Conservation (phyloP, 2,113 vertebrate genomes). For the Chamaea fasciata region DNA sequence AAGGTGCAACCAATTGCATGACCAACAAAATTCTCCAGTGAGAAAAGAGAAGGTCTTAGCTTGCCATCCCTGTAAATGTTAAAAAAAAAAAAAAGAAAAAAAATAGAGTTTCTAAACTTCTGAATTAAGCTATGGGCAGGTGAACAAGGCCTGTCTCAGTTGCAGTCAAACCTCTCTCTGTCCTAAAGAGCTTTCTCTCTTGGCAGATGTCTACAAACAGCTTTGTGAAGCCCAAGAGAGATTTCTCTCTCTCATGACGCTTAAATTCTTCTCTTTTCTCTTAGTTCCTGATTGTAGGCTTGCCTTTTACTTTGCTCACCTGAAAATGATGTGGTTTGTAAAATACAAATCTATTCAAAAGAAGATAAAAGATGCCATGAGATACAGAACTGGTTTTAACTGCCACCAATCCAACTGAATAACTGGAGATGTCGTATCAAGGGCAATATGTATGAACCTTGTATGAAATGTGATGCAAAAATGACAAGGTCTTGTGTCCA, state of each 20-base stretch:
- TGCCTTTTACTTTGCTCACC: neutral
- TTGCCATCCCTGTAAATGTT: neutral
- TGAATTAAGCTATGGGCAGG: neutral
- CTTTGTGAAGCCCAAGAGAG: neutral
- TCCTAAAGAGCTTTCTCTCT: neutral
- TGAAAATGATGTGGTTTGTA: neutral
- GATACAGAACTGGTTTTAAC: neutral
- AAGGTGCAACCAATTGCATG: neutral
- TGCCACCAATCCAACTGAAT: neutral
- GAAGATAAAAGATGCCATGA: neutral
- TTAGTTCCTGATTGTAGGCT: neutral
- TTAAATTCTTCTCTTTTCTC: neutral
- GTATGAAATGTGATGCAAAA: neutral
- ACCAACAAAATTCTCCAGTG: neutral
- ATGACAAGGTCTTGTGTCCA: neutral
- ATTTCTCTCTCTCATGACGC: neutral
- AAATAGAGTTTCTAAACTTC: neutral
- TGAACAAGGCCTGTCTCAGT: neutral
- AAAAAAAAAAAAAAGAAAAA: neutral
- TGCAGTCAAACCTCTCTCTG: neutral
- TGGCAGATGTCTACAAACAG: neutral
- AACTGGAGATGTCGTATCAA: neutral
- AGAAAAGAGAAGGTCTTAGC: neutral
- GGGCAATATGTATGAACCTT: rapidly evolving
- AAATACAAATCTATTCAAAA: neutral